Evolutionary conservation across 2,797 vertebrate genomes (phyloP).

Genomic region (Tokudaia muenninki): DNA sequence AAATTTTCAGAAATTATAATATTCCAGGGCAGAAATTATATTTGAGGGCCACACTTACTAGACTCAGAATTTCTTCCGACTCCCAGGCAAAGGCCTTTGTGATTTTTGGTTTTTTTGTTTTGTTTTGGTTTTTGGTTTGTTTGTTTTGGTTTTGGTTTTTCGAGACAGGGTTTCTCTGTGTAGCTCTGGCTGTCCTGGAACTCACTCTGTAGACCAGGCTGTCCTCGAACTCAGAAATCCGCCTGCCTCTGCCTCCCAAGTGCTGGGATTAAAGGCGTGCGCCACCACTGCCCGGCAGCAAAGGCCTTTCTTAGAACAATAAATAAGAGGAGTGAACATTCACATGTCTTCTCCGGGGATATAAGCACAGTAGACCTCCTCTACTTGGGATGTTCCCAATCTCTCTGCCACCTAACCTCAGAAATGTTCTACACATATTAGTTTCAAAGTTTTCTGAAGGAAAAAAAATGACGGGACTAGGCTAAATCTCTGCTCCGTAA

Average conservation of each 20-base stretch:
- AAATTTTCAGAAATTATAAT: not conserved
- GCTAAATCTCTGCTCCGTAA: not conserved
- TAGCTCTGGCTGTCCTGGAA: no score
- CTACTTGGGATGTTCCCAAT: not conserved
- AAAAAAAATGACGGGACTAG: not conserved
- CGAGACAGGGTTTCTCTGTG: no score
- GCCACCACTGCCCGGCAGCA: not conserved
- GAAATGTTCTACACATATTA: not conserved
- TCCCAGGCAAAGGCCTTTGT: not conserved
- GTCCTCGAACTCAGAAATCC: no score
- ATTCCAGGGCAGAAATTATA: not conserved
- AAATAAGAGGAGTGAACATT: not conserved
- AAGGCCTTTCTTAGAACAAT: not conserved
- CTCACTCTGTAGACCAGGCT: no score
- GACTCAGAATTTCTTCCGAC: conserved; percentile 26
- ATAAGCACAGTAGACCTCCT: not conserved
- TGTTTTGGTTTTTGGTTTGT: no score
- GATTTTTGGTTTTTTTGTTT: no score
- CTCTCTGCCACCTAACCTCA: not conserved
- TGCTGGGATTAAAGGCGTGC: no score
- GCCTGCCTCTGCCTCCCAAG: no score
- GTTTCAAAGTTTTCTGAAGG: conserved; percentile 24
- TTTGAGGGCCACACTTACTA: not conserved
- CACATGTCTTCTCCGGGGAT: not conserved
- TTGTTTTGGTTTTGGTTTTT: no score